Base-by-base conservation (phyloP, 2,113 vertebrate genomes). In the Lagopus muta region DNA sequence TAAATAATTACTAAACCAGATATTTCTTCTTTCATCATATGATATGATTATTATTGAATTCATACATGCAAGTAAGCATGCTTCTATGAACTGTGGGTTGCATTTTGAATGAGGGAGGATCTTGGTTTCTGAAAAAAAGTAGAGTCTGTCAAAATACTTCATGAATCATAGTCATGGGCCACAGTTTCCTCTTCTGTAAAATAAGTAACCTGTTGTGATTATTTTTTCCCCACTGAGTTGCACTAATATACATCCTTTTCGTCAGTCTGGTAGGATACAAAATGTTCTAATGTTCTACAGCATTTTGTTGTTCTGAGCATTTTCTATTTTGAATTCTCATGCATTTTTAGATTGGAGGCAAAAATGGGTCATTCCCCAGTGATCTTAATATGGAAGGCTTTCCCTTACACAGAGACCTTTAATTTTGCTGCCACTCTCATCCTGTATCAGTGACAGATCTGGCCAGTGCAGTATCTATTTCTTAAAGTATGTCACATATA, bases 321-420 rank as follows among this genome's bases (percentile, higher is more conserved):
- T 81, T 91, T 93, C 72, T 94, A 61, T 89, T 94, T 96, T 89
- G 47, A 89, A 89, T 55, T 43, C n/a, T 65, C 69, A 52, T 80
- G 67, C 57, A 71, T 88, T 94, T 94, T 94, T 48, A 96, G 43
- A 86, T 78, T 32, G 30, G 52, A 94, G 36, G 76, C 30, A 90
- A 69, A 94, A 97, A 48, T 81, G 79, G 91, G 93, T 94, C 79
- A 88, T 91, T 92, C 76, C 70, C 52, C 69, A 81, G 76, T 86
- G 79, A 70, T 91, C 72, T 88, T 86, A 74, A 54, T 86, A 74
- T 43, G 57, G 64, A 82, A 86, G 7, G 32, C 38, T 85, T 88
- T 71, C 34, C 19, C 45, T 93, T 93, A 77, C 21, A 34, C 78
- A 92, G 85, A 22, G 55, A 70, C 8, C 30, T 88, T 15, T 78